Conservation (phyloP, 1,140 invertebrate species). For the Drosophila hydei region DNA sequence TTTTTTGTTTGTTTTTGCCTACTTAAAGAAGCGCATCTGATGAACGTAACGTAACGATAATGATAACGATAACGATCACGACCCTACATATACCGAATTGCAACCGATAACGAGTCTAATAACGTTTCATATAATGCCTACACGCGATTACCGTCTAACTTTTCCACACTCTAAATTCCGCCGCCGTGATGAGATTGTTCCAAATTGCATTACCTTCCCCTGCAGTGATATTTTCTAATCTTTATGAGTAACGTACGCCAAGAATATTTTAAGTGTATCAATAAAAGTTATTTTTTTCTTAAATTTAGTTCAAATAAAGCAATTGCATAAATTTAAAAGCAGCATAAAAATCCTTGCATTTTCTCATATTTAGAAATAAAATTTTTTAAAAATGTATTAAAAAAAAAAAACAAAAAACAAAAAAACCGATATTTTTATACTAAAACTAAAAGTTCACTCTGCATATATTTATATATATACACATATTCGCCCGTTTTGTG, state of each 20-base stretch:
- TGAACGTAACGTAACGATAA: constrained; percentile 72
- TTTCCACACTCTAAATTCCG: constrained; percentile 58
- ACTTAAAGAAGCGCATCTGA: constrained; percentile 59
- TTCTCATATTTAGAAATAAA: constrained; percentile 70
- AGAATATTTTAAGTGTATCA: constrained; percentile 67
- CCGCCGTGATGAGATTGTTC: constrained; percentile 67
- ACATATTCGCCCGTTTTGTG: constrained; percentile 71
- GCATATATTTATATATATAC: constrained; percentile 54
- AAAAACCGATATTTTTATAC: constrained; percentile 30
- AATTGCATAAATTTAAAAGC: constrained; percentile 56
- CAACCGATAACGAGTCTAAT: constrained; percentile 44
- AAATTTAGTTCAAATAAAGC: constrained; percentile 61
- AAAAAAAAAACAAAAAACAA: constrained; percentile 31
- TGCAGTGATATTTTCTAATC: constrained; percentile 60
- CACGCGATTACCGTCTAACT: constrained; percentile 36
- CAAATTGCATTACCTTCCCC: constrained; percentile 60
- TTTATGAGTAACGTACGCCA: constrained; percentile 66
- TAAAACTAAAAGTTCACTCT: constrained; percentile 61
- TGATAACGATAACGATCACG: constrained; percentile 41
- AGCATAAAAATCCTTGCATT: constrained; percentile 76
- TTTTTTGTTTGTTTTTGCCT: constrained; percentile 75
- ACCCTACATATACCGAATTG: constrained; percentile 44
- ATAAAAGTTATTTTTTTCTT: constrained; percentile 44
- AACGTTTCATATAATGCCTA: constrained; percentile 35
- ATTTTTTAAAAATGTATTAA: constrained; percentile 50